Evolutionary conservation across 2,888 invertebrate species (phyloP), one percentile per base, ranked within the genome.

Genomic region (Nipponacmea schrenckii): DNA sequence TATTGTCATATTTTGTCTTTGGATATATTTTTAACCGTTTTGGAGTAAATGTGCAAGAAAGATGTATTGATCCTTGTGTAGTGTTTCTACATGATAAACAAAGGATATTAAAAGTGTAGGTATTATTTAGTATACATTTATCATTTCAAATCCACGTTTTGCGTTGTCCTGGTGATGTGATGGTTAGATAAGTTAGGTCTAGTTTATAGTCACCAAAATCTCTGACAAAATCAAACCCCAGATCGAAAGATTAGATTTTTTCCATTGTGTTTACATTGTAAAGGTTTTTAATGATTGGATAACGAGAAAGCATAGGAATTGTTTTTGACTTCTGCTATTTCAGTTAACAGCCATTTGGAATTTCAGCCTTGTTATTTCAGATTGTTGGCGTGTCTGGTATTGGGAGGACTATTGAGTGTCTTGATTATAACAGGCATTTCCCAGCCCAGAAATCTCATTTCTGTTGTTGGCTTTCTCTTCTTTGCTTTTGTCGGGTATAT

Each of bases 401-500:
- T 56, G 20, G 56, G 20, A 24, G 20, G 12, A 14, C 10, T 56
- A 1, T 87, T 90, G 0, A 81, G 91, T 0, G 94, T 93, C 84
- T 88, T 95, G 0, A 90, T 70, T 14, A 39, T 64, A 1, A 80
- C 80, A 14, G 91, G 75, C 84, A 93, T 70, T 94, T 95, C 85
- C 92, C 94, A 0, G 83, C 86, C 68, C 5, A 56, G 74, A 90
- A 91, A 95, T 76, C 90, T 96, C 65, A 91, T 93, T 68, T 94
- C 95, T 0, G 85, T 94, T 14, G 81, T 91, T 5, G 96, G 95
- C 0, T 90, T 95, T 1, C 77, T 90, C 0, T 87, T 92, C 15
- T 91, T 96, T 50, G 83, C 95, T 26, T 20, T 92, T 0, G 81
- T 92, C 27, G 93, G 93, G n/a, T 92, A 91, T 83, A 62, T 92